phyloP scores from a whole-genome alignment of 2,888 invertebrate species.

The Mimumesa dahlbomi region DNA sequence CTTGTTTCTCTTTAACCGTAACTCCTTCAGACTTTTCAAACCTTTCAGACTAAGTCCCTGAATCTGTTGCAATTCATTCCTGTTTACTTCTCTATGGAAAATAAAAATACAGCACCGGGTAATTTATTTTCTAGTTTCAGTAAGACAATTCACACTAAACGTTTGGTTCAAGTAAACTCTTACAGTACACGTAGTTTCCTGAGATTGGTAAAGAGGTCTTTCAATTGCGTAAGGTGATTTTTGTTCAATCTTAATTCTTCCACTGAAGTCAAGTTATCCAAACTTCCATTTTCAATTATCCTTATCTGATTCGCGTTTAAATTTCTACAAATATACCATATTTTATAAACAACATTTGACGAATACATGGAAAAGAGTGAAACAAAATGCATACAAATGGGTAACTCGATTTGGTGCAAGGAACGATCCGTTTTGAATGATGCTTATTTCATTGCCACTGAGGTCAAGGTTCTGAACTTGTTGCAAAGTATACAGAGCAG shows the following conservation, averaged over 20 bases:
- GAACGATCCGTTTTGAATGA: slow-evolving; percentile 83
- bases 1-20: slow-evolving; percentile 91
- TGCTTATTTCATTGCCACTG: slow-evolving; percentile 84
- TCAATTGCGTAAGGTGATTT: slow-evolving; percentile 87
- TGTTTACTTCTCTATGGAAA: slow-evolving; percentile 87
- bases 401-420: slow-evolving; percentile 82
- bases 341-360: neutral
- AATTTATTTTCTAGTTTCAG: too few relatives aligned
- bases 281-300: slow-evolving; percentile 86
- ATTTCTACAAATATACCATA: slow-evolving; percentile 81
- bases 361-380: neutral
- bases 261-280: slow-evolving; percentile 87
- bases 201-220: slow-evolving; percentile 87
- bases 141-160: too few relatives aligned
- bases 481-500: slow-evolving; percentile 81
- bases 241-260: slow-evolving; percentile 89
- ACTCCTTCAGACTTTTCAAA: slow-evolving; percentile 86
- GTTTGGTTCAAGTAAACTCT: slow-evolving; percentile 75
- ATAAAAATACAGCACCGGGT: neutral
- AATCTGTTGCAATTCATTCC: slow-evolving; percentile 90
- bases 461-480: slow-evolving; percentile 84
- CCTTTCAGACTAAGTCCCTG: slow-evolving; percentile 91
- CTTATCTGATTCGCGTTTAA: slow-evolving; percentile 88
- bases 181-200: slow-evolving; percentile 87
- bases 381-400: slow-evolving; percentile 80